These are phyloP conservation scores for Papilio polytes DNA, from an alignment of 1,140 invertebrate species.

Conservation along the genomic window DNA sequence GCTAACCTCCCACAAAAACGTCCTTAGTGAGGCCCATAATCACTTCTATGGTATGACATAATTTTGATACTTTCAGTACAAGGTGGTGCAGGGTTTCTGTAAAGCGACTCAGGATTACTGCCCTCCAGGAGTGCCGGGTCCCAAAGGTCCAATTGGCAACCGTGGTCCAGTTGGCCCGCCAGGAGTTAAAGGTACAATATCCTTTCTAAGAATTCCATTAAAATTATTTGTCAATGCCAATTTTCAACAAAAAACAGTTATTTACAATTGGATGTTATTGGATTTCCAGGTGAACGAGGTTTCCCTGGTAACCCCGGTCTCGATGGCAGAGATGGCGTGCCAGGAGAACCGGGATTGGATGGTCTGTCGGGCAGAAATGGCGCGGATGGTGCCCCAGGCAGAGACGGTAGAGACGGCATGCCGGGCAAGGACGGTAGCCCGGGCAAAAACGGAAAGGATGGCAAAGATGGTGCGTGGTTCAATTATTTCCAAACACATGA, in stretches of 20 bases:
- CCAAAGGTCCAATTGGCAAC: constrained; percentile 85
- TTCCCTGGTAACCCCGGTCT: constrained; percentile 89
- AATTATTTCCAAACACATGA: not conserved
- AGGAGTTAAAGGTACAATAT: constrained; percentile 84
- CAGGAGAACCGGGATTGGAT: constrained; percentile 94
- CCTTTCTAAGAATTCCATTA: not conserved
- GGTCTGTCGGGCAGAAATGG: constrained; percentile 92
- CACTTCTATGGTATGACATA: too few relatives aligned
- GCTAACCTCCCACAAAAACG: too few relatives aligned
- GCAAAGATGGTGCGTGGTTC: constrained; percentile 86
- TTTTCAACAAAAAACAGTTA: too few relatives aligned
- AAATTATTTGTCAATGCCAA: too few relatives aligned
- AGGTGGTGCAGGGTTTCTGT: constrained; percentile 90
- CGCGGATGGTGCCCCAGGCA: constrained; percentile 88
- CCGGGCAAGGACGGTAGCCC: constrained; percentile 89
- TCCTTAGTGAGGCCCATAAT: too few relatives aligned
- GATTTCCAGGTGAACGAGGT: constrained; percentile 83
- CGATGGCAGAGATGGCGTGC: constrained; percentile 93
- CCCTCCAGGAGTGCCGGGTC: constrained; percentile 88
- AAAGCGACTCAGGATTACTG: constrained; percentile 91
- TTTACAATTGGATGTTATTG: constrained; percentile 24
- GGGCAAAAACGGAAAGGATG: constrained; percentile 78
- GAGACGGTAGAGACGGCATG: constrained; percentile 88
- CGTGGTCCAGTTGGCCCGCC: constrained; percentile 85
- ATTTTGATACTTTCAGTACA: constrained; percentile 81